Evolutionary conservation across 2,888 invertebrate genomes (phyloP), one percentile per base, ranked within the genome.

Genomic region (Ligdia adustata): DNA sequence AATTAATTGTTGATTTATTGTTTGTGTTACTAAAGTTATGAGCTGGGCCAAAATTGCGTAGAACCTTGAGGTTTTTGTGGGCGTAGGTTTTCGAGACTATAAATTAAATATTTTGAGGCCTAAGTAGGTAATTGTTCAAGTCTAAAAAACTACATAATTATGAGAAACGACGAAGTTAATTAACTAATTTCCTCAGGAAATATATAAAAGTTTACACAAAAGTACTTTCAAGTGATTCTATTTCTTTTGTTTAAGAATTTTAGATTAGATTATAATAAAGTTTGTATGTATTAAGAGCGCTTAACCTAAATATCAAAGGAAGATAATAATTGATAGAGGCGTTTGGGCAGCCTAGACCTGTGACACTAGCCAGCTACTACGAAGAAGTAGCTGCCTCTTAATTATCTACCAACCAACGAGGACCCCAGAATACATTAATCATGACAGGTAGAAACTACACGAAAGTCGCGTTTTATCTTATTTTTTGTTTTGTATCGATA

Each of bases 381-480:
- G n/a, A n/a, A n/a, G n/a, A n/a, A n/a, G n/a, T n/a, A n/a, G n/a
- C n/a, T n/a, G n/a, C n/a, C n/a, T n/a, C n/a, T n/a, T n/a, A n/a
- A n/a, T n/a, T n/a, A n/a, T n/a, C n/a, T n/a, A n/a, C n/a, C n/a
- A n/a, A n/a, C n/a, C n/a, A n/a, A n/a, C n/a, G n/a, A n/a, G n/a
- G n/a, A n/a, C n/a, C n/a, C n/a, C n/a, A n/a, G n/a, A n/a, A n/a
- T n/a, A n/a, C n/a, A n/a, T n/a, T n/a, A n/a, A n/a, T n/a, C n/a
- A 18, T 5, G 66, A 65, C 64, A 75, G 79, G 75, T 73, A 59
- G 55, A 57, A 59, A 55, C 61, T 66, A 69, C 75, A 73, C 57
- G 65, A 66, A 66, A 65, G 56, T 67, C 67, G 65, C 66, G 14
- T 34, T 69, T 77, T 76, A 67, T 71, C 72, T 70, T 71, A 61